Conservation (phyloP, 2,797 vertebrate genomes). For the Aplochiton taeniatus region DNA sequence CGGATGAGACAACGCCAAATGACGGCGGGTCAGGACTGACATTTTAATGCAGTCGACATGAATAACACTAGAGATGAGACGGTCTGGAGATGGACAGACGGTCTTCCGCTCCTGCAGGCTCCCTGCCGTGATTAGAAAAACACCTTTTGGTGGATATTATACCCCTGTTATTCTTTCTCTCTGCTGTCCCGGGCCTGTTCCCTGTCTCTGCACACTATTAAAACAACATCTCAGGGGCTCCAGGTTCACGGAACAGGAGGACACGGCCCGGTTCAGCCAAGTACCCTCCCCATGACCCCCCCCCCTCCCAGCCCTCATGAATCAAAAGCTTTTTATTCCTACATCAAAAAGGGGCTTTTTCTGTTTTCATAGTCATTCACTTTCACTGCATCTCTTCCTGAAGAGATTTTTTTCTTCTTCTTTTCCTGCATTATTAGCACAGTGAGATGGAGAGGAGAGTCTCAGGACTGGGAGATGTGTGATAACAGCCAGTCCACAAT, state of each 20-base stretch:
- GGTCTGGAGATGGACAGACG: conserved; percentile 40
- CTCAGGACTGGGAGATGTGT: conserved; percentile 13
- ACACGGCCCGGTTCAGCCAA: conserved; percentile 51
- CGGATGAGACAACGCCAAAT: conserved; percentile 36
- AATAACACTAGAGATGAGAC: conserved; percentile 59
- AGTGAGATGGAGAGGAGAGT: conserved; percentile 11
- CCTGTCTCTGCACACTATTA: conserved; percentile 60
- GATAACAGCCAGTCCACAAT: conserved; percentile 35
- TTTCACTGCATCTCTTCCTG: conserved; percentile 30
- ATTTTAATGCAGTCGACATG: conserved; percentile 54
- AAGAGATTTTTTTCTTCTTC: conserved; percentile 6
- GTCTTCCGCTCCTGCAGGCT: conserved; percentile 58
- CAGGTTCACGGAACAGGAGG: conserved; percentile 49
- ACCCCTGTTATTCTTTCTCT: conserved; percentile 70
- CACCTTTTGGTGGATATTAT: conserved; percentile 64
- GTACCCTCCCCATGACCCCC: conserved; percentile 48
- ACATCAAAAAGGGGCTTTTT: conserved; percentile 50
- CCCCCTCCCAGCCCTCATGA: conserved; percentile 38
- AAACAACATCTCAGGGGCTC: conserved; percentile 63
- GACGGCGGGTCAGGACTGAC: conserved; percentile 34
- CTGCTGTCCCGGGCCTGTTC: conserved; percentile 52
- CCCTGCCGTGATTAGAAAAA: conserved; percentile 72
- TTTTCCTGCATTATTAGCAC: conserved; percentile 18
- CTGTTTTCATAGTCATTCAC: conserved; percentile 50
- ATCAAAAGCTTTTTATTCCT: conserved; percentile 47